Evolutionary conservation across 2,113 vertebrate species (phyloP).

Genomic region (Halcyon senegalensis): DNA sequence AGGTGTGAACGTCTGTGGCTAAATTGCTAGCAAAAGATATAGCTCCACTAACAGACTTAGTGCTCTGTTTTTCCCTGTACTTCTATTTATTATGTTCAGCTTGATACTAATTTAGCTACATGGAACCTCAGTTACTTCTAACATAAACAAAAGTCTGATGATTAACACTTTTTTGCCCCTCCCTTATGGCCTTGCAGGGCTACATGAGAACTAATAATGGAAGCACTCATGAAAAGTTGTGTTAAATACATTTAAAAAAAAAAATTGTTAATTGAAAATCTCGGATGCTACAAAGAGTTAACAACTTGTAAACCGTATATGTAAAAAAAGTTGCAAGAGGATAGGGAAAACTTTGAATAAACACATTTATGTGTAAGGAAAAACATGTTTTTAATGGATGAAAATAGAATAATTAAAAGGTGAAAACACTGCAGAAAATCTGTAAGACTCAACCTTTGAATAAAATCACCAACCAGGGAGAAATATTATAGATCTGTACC

Average conservation of each 20-base stretch:
- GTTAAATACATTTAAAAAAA: not conserved
- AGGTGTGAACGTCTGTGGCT: not conserved
- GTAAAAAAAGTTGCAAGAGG: not conserved
- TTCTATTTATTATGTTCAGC: not conserved
- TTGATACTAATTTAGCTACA: not conserved
- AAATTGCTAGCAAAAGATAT: not conserved
- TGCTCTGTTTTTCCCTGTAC: not conserved
- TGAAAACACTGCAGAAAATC: not conserved
- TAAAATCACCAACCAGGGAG: not conserved
- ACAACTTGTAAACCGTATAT: not conserved
- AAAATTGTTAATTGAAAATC: not conserved
- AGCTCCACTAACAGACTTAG: not conserved
- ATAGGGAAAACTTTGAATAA: not conserved
- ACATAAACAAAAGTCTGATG: not conserved
- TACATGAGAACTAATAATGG: not conserved
- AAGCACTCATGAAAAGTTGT: not conserved
- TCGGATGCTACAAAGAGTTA: not conserved
- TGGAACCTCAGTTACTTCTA: not conserved
- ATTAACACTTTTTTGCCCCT: fast-evolving
- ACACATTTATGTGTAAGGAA: not conserved
- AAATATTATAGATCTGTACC: not conserved
- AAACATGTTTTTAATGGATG: not conserved
- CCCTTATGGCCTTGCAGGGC: not conserved
- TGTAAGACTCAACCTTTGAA: not conserved
- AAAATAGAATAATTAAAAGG: not conserved